These are phyloP conservation scores for Drosophila borealis DNA, from an alignment of 2,888 invertebrate species.

Conservation along the genomic window DNA sequence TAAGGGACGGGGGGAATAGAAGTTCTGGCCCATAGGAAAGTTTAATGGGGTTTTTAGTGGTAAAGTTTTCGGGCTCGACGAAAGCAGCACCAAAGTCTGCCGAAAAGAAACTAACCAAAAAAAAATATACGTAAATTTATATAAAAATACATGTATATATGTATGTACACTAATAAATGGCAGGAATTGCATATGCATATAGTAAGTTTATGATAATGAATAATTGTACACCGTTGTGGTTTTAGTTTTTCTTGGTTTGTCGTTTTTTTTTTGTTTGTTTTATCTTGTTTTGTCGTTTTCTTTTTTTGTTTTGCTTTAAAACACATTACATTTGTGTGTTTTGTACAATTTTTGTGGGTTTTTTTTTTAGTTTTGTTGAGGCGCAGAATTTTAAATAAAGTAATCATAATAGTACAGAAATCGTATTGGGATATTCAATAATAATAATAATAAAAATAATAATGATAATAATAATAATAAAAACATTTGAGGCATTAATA, in stretches of 20 bases:
- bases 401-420: slow-evolving; percentile 57
- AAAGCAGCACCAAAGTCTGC: slow-evolving; percentile 22
- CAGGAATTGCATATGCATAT: slow-evolving; percentile 57
- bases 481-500: slow-evolving; percentile 61
- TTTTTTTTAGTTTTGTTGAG: slow-evolving; percentile 26
- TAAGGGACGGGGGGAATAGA: not conserved
- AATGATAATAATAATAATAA: slow-evolving; percentile 42
- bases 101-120: slow-evolving; percentile 18
- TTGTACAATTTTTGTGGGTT: slow-evolving; percentile 42
- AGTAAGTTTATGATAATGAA: slow-evolving; percentile 49
- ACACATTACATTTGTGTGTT: slow-evolving; percentile 60
- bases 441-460: slow-evolving; percentile 42
- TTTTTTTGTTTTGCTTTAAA: slow-evolving; percentile 48
- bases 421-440: slow-evolving; percentile 44
- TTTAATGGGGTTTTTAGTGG: not conserved
- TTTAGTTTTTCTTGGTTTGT: slow-evolving; percentile 49
- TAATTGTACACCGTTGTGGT: slow-evolving; percentile 51
- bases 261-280: slow-evolving; percentile 39
- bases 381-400: slow-evolving; percentile 47
- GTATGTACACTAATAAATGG: slow-evolving; percentile 59
- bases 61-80: slow-evolving; percentile 2
- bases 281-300: slow-evolving; percentile 30
- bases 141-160: slow-evolving; percentile 13
- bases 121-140: slow-evolving; percentile 16
- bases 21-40: not conserved